A percentile compares a stretch with the other conserved stretches of the same genome.
Evolutionary conservation across 1,140 invertebrate genomes (phyloP).

Genomic region (Odontomachus brunneus): DNA sequence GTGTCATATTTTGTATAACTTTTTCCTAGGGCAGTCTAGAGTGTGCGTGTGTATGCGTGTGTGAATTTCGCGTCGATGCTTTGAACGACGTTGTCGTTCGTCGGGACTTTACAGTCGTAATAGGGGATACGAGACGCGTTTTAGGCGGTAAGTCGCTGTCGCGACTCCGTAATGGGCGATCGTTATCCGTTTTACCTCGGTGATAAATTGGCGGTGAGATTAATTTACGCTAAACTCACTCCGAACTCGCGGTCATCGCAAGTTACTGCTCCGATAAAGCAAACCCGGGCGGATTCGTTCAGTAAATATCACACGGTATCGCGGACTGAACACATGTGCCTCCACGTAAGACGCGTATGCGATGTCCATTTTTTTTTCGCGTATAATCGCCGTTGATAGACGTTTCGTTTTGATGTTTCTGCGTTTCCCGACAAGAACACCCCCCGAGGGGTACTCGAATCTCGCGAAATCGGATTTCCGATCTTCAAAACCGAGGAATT

Average conservation of each 20-base stretch:
- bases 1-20: conserved; percentile 60
- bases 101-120: conserved; percentile 10
- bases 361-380: conserved; percentile 14
- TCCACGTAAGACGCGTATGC: conserved; percentile 26
- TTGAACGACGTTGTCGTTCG: too few relatives aligned
- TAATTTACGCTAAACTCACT: conserved; percentile 33
- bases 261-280: conserved; percentile 29
- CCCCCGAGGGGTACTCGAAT: too few relatives aligned
- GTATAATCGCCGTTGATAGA: conserved; percentile 3
- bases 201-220: neutral
- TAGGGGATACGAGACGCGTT: neutral
- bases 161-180: neutral
- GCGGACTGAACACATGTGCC: conserved; percentile 45
- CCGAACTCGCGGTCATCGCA: conserved; percentile 31
- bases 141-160: neutral
- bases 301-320: conserved; percentile 13
- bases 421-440: conserved; percentile 5
- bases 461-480: neutral
- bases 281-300: conserved; percentile 29
- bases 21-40: conserved; percentile 25
- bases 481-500: neutral
- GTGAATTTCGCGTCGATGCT: conserved; percentile 4
- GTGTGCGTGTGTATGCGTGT: too few relatives aligned
- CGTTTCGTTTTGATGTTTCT: conserved; percentile 15
- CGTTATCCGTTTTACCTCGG: conserved; percentile 28